Percentiles rank a stretch among this genome's conserved stretches.
Evolutionary conservation across 2,888 invertebrate species (phyloP).

Genomic region (Quadriops clusia): DNA sequence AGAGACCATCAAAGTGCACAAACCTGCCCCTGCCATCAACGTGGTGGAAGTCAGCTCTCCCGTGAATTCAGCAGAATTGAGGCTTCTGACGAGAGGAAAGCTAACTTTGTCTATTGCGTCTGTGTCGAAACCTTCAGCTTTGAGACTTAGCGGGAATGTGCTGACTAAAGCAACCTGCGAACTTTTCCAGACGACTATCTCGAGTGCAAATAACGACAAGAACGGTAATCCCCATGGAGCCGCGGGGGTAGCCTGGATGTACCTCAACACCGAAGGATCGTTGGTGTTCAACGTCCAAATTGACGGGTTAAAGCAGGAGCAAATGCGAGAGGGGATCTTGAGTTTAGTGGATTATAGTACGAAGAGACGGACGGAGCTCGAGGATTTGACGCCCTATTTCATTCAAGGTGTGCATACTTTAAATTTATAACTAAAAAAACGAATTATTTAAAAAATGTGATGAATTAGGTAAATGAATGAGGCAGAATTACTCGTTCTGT

Average conservation of each 20-base stretch:
- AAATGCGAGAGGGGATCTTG: constrained; percentile 45
- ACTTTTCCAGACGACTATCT: constrained; percentile 61
- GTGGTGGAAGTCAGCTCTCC: constrained; percentile 68
- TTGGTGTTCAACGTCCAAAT: constrained; percentile 66
- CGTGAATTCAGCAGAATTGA: constrained; percentile 61
- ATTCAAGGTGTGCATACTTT: too few relatives aligned
- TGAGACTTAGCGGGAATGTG: constrained; percentile 57
- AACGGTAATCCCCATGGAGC: constrained; percentile 32
- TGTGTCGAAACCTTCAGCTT: constrained; percentile 48
- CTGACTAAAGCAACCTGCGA: constrained; percentile 69
- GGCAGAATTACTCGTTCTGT: too few relatives aligned
- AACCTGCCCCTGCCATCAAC: constrained; percentile 67
- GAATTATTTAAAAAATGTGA: too few relatives aligned
- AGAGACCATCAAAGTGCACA: constrained; percentile 56
- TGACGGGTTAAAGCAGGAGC: constrained; percentile 46
- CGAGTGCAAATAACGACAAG: constrained; percentile 35
- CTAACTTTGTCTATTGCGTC: constrained; percentile 60
- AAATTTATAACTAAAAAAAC: too few relatives aligned
- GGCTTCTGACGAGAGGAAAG: constrained; percentile 66
- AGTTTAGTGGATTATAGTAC: constrained; percentile 58
- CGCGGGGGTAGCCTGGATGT: constrained; percentile 65
- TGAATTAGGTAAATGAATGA: too few relatives aligned
- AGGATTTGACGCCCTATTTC: constrained; percentile 52
- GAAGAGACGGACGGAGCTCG: constrained; percentile 59
- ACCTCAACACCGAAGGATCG: constrained; percentile 65